phyloP scores from a whole-genome alignment of 2,888 invertebrate species.

The Petrolisthes manimaculis region DNA sequence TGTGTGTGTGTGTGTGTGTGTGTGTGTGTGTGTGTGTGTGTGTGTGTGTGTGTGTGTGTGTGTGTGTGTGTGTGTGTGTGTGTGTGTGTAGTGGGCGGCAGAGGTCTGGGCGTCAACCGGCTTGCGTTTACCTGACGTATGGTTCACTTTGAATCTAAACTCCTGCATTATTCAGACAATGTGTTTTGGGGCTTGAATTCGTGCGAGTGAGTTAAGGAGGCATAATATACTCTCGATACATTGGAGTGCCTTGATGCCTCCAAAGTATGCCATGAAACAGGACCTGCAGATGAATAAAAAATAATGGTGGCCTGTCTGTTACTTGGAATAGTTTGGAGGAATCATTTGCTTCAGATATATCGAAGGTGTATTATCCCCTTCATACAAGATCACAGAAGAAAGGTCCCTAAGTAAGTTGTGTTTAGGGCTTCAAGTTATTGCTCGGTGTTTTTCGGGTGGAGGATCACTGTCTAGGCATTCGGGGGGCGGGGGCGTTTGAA shows the following conservation, averaged over 20 bases:
- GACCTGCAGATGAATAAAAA: too few species aligned
- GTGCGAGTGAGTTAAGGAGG: slow-evolving; percentile 12
- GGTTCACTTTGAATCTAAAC: slow-evolving; percentile 55
- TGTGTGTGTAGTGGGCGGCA: slow-evolving; percentile 38
- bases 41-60: slow-evolving; percentile 9
- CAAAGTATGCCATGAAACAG: too few species aligned
- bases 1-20: slow-evolving; percentile 29
- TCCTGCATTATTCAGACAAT: slow-evolving; percentile 41
- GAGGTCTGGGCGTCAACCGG: slow-evolving; percentile 38
- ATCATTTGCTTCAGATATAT: too few species aligned
- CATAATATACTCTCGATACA: too few species aligned
- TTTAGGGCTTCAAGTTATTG: slow-evolving; percentile 27
- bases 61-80: slow-evolving; percentile 26
- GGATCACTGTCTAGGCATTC: neutral
- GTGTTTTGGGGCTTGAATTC: slow-evolving; percentile 27
- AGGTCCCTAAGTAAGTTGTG: slow-evolving; percentile 11
- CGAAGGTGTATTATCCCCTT: too few species aligned
- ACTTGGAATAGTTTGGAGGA: too few species aligned
- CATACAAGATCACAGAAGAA: neutral
- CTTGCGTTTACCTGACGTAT: slow-evolving; percentile 37
- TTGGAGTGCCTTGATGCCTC: too few species aligned
- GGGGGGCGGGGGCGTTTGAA: neutral
- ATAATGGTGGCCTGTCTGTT: too few species aligned
- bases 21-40: slow-evolving; percentile 13
- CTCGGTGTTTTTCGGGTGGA: neutral